Conservation (phyloP, 2,113 vertebrate species). For the Alligator mississippiensis region DNA sequence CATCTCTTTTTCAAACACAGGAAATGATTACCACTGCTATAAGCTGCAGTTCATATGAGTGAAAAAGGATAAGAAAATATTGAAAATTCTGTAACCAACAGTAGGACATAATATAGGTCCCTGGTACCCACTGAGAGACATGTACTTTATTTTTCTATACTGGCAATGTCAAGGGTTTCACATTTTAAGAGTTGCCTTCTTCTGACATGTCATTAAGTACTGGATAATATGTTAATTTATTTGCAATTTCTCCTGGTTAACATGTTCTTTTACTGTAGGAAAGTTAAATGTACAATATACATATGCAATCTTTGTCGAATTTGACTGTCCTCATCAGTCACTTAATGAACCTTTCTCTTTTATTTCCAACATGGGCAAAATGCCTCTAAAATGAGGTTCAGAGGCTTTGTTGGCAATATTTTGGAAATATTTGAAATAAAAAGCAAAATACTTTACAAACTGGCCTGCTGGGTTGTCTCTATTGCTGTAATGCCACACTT, state of each 20-base stretch:
- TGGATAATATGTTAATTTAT: constrained; percentile 66
- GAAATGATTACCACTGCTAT: constrained; percentile 89
- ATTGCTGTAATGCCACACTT: not conserved
- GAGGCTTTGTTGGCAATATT: not conserved
- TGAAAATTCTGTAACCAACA: constrained; percentile 85
- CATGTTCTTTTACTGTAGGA: constrained; percentile 49
- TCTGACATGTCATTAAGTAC: constrained; percentile 54
- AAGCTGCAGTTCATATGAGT: constrained; percentile 87
- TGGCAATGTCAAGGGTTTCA: constrained; percentile 78
- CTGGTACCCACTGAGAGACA: constrained; percentile 79
- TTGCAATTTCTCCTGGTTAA: constrained; percentile 52
- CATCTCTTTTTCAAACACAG: constrained; percentile 93
- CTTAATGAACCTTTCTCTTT: not conserved
- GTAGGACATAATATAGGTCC: constrained; percentile 82
- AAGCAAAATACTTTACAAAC: not conserved
- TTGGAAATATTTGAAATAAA: not conserved
- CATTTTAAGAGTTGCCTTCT: constrained; percentile 71
- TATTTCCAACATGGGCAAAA: not conserved
- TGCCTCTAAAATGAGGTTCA: not conserved
- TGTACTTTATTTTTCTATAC: constrained; percentile 76
- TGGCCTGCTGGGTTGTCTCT: not conserved
- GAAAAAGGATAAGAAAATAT: constrained; percentile 88
- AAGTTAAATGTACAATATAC: constrained; percentile 20
- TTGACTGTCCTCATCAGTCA: not conserved
- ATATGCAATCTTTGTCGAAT: not conserved